Evolutionary conservation across 53 echinoderm and acorn worm genomes (phyloP).

Genomic region (Temnopleurus reevesii): DNA sequence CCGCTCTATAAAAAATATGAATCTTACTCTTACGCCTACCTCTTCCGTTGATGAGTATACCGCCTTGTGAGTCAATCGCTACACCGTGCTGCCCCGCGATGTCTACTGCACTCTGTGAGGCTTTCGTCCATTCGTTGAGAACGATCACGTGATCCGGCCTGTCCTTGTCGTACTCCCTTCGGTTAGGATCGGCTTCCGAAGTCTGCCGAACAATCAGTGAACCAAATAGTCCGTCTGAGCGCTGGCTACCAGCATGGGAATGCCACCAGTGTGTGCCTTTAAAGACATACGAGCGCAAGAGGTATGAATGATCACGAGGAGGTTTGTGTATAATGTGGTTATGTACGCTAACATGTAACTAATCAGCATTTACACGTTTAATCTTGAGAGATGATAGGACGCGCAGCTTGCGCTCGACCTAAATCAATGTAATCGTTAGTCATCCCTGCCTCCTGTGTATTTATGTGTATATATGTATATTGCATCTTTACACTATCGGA

Average conservation of each 20-base stretch:
- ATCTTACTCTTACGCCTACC: neutral
- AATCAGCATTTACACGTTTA: too few species aligned
- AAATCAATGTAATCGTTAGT: too few species aligned
- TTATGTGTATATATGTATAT: too few species aligned
- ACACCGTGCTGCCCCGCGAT: neutral
- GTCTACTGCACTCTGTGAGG: neutral
- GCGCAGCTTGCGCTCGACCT: too few species aligned
- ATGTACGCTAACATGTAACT: too few species aligned
- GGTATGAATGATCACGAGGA: neutral
- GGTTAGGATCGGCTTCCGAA: conserved; percentile 49
- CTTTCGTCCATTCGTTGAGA: conserved; percentile 65
- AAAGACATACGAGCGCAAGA: neutral
- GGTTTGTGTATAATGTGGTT: too few species aligned
- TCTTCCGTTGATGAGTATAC: conserved; percentile 69
- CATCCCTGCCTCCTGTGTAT: too few species aligned
- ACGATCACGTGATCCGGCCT: conserved; percentile 62
- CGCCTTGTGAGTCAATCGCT: neutral
- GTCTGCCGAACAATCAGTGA: conserved; percentile 71
- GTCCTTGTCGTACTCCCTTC: conserved; percentile 67
- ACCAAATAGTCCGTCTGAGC: conserved; percentile 77
- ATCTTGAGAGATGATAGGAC: too few species aligned
- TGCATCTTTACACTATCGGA: too few species aligned
- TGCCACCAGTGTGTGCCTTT: conserved; percentile 86
- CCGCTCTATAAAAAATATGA: too few species aligned
- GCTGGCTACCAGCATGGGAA: conserved; percentile 73